A percentile compares a stretch with the other conserved stretches of the same genome.
Conservation (phyloP, 1,140 invertebrate species). For the Drosophila arizonae region DNA sequence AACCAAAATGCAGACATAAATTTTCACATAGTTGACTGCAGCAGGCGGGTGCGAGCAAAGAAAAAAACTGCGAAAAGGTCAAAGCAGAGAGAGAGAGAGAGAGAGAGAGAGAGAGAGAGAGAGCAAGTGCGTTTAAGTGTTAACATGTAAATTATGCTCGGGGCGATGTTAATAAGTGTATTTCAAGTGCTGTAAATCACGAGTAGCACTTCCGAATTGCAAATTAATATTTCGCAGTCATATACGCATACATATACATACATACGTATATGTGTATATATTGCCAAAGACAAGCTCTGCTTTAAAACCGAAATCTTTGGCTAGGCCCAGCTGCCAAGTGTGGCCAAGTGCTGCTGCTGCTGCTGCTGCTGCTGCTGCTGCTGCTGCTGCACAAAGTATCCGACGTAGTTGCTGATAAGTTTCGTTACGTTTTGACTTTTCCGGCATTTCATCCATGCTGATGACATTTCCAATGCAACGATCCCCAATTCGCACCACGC, state of each 20-base stretch:
- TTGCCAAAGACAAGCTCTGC: constrained; percentile 29
- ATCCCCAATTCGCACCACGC: background rate
- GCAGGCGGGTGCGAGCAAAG: constrained; percentile 4
- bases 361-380: constrained; percentile 7
- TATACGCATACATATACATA: background rate
- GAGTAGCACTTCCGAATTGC: constrained; percentile 47
- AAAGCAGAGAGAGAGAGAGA: constrained; percentile 46
- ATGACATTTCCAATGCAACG: constrained; percentile 76
- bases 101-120: constrained; percentile 1
- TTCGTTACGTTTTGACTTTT: constrained; percentile 75
- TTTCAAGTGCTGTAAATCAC: constrained; percentile 70
- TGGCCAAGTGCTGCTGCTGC: constrained; percentile 7
- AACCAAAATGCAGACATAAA: constrained; percentile 67
- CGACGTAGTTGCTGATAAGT: constrained; percentile 79
- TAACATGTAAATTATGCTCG: constrained; percentile 82
- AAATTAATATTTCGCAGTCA: constrained; percentile 63
- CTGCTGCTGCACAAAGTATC: constrained; percentile 58
- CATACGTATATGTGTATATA: too few species aligned
- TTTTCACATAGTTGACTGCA: constrained; percentile 57
- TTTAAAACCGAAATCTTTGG: constrained; percentile 34
- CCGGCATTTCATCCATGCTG: constrained; percentile 79
- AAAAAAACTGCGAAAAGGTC: constrained; percentile 15
- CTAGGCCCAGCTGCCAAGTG: background rate
- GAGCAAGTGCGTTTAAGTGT: constrained; percentile 80
- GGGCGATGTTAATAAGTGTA: constrained; percentile 74